phyloP scores from a whole-genome alignment of 2,797 vertebrate genomes.

The Mastacembelus armatus region DNA sequence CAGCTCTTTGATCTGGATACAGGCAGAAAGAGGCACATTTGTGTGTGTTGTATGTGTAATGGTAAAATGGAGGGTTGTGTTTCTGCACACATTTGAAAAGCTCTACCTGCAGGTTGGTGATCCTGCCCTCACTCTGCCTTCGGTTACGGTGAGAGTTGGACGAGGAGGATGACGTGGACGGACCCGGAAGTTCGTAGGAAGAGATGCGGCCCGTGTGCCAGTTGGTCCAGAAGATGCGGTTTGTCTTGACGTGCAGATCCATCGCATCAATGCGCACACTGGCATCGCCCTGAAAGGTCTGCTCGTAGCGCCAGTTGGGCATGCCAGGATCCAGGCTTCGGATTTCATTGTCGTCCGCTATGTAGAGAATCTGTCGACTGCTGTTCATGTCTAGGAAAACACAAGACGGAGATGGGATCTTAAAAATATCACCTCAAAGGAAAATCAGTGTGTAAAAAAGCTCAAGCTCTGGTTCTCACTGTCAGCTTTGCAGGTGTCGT shows the following conservation, averaged over 20 bases:
- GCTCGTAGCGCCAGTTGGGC: slow-evolving; percentile 94
- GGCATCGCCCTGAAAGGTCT: slow-evolving; percentile 93
- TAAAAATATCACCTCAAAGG: not conserved
- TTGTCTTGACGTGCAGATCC: slow-evolving; percentile 94
- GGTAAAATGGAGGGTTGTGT: not conserved
- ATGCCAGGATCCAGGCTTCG: slow-evolving; percentile 94
- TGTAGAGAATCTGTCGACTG: slow-evolving; percentile 92
- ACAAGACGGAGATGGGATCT: not conserved
- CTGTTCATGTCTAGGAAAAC: slow-evolving; percentile 81
- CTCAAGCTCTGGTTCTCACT: slow-evolving; percentile 74
- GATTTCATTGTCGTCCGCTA: slow-evolving; percentile 96
- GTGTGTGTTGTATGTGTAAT: not conserved
- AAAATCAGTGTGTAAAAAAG: not conserved
- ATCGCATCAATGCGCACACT: slow-evolving; percentile 95
- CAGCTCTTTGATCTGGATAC: slow-evolving; percentile 89
- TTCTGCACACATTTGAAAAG: not conserved
- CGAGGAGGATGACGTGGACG: slow-evolving; percentile 61
- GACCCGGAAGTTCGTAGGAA: slow-evolving; percentile 88
- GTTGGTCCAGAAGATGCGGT: slow-evolving; percentile 98
- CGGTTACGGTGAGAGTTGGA: slow-evolving; percentile 89
- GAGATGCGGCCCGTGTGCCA: slow-evolving; percentile 97
- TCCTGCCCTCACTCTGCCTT: slow-evolving; percentile 87
- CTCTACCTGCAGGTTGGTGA: slow-evolving; percentile 91
- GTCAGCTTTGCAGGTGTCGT: slow-evolving; percentile 94
- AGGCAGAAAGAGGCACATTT: not conserved